A percentile compares a stretch with the other conserved stretches of the same genome.
These are phyloP conservation scores for Platycnemis pennipes DNA, from an alignment of 2,888 invertebrate species.

Conservation along the genomic window DNA sequence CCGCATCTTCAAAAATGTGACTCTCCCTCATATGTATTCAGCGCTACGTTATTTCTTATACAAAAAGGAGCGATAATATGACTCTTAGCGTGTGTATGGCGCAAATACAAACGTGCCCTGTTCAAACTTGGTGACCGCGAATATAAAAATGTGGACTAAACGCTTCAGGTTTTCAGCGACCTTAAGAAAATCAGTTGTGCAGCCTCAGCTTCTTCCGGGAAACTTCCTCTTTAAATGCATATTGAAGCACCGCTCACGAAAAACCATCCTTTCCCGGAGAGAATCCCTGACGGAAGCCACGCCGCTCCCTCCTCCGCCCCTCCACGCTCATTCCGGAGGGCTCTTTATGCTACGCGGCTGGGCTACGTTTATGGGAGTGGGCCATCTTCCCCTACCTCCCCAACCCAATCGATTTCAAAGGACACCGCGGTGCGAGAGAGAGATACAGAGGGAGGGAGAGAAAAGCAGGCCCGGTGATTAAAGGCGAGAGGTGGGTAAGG, in stretches of 20 bases:
- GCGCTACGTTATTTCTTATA: no score
- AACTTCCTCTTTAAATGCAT: slow-evolving; percentile 26
- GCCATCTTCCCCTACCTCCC: not conserved
- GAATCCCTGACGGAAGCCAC: not conserved
- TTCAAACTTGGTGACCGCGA: no score
- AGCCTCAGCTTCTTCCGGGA: not conserved
- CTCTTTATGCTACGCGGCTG: slow-evolving; percentile 40
- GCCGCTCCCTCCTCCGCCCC: not conserved
- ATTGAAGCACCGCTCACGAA: not conserved
- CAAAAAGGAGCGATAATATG: no score
- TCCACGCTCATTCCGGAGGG: not conserved
- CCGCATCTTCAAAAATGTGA: no score
- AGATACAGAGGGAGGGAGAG: not conserved
- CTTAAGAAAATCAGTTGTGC: not conserved
- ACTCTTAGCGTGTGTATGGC: no score
- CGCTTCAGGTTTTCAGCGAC: not conserved
- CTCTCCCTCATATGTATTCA: no score
- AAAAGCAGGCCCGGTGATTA: slow-evolving; percentile 34
- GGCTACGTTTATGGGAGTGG: slow-evolving; percentile 47
- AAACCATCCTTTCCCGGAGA: slow-evolving; percentile 18
- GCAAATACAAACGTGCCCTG: no score
- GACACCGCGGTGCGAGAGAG: slow-evolving; percentile 23
- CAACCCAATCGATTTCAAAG: slow-evolving; percentile 56
- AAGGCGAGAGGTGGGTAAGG: slow-evolving; percentile 49
- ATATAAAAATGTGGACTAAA: no score